phyloP scores from a whole-genome alignment of 2,113 vertebrate genomes.

The Pelodiscus sinensis region DNA sequence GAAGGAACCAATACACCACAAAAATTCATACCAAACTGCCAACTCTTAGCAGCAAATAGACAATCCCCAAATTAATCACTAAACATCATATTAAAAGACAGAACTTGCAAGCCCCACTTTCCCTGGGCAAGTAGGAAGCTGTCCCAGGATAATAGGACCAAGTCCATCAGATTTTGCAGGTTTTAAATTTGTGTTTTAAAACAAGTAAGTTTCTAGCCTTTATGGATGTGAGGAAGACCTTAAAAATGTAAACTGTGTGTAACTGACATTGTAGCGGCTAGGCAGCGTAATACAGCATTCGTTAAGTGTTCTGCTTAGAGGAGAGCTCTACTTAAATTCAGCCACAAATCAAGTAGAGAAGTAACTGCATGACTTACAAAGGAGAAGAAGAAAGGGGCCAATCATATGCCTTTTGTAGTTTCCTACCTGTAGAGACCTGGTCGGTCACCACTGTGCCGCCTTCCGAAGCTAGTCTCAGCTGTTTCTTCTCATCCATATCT shows the following conservation, averaged over 20 bases:
- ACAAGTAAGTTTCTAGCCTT: not conserved
- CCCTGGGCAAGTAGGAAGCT: not conserved
- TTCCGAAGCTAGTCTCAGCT: not conserved
- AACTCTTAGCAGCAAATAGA: not conserved
- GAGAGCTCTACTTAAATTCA: not conserved
- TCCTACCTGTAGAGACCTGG: not conserved
- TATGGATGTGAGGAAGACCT: not conserved
- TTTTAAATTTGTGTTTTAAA: constrained; percentile 6
- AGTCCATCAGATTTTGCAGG: not conserved
- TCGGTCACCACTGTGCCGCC: not conserved
- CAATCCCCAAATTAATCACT: not conserved
- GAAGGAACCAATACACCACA: not conserved
- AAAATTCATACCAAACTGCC: constrained; percentile 40
- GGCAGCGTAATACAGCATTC: not conserved
- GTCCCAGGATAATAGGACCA: not conserved
- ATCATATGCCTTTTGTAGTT: not conserved
- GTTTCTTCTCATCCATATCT: not conserved
- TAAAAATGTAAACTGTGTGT: not conserved
- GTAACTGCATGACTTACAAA: not conserved
- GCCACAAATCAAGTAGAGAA: not conserved
- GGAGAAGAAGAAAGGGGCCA: not conserved
- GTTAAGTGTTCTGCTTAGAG: not conserved
- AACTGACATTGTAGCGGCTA: not conserved
- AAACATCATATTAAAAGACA: not conserved
- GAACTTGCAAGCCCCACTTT: not conserved